phyloP scores from a whole-genome alignment of 2,888 invertebrate genomes.

The Eristalinus sepulchralis region DNA sequence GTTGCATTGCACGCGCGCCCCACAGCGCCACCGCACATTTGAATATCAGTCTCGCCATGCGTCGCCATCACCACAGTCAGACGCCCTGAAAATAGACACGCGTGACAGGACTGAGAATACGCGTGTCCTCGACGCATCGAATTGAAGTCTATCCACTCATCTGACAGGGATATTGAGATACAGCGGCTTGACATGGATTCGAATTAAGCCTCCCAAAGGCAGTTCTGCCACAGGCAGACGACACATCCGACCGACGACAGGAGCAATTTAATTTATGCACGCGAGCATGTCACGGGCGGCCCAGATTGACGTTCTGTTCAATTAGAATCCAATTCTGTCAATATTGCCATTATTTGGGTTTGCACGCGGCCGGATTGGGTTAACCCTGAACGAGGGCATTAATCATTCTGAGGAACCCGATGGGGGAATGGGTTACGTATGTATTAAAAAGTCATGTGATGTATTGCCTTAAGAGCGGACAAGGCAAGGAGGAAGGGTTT shows the following conservation, averaged over 20 bases:
- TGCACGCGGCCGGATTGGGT: background rate
- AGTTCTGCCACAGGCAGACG: background rate
- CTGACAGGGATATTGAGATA: background rate
- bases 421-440: background rate
- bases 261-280: conserved; percentile 4
- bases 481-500: background rate
- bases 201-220: background rate
- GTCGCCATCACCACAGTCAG: conserved; percentile 9
- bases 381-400: background rate
- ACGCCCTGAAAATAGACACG: conserved; percentile 11
- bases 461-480: background rate
- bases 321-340: conserved; percentile 26
- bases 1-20: conserved; percentile 17
- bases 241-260: background rate
- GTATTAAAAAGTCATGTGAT: background rate
- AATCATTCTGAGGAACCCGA: background rate
- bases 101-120: conserved; percentile 40
- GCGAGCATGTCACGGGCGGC: background rate
- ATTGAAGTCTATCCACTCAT: background rate
- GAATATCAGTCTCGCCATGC: background rate
- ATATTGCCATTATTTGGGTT: background rate
- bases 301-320: conserved; percentile 10
- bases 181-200: background rate
- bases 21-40: conserved; percentile 7
- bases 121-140: background rate